Conservation (phyloP, 2,888 invertebrate genomes). For the Lucinisca nassula region DNA sequence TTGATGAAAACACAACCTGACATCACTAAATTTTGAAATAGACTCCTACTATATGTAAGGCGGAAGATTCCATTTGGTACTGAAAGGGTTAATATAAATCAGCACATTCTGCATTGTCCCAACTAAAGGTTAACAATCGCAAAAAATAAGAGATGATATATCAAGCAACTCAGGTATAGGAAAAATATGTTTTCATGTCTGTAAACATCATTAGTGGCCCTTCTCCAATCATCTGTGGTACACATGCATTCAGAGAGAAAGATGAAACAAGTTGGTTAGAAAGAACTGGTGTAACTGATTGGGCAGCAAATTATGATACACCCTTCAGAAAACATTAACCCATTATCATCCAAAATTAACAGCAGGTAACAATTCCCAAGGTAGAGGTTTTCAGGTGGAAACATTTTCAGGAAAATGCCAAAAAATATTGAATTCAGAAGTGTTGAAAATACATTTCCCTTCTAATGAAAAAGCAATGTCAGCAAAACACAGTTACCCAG, state of each 20-base stretch:
- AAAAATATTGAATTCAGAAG: background rate
- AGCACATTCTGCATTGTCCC: too few species aligned
- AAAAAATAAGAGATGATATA: too few species aligned
- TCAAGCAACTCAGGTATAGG: too few species aligned
- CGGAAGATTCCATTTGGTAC: too few species aligned
- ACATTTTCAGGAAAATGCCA: background rate
- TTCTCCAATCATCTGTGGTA: background rate
- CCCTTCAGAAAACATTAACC: background rate
- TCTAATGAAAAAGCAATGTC: too few species aligned
- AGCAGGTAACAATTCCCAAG: background rate
- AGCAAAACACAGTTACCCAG: too few species aligned
- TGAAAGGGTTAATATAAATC: too few species aligned
- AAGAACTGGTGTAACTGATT: background rate
- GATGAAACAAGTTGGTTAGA: constrained; percentile 6
- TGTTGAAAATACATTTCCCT: background rate
- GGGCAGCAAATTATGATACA: constrained; percentile 8
- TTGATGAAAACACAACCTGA: too few species aligned
- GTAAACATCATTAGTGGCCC: background rate
- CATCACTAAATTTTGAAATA: too few species aligned
- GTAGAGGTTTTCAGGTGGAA: background rate
- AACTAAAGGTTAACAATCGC: too few species aligned
- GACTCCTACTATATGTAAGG: too few species aligned
- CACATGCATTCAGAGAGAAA: background rate
- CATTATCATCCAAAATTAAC: background rate
- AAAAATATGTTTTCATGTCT: too few species aligned